phyloP scores from a whole-genome alignment of 2,888 invertebrate genomes.

The Drosophila subsilvestris region DNA sequence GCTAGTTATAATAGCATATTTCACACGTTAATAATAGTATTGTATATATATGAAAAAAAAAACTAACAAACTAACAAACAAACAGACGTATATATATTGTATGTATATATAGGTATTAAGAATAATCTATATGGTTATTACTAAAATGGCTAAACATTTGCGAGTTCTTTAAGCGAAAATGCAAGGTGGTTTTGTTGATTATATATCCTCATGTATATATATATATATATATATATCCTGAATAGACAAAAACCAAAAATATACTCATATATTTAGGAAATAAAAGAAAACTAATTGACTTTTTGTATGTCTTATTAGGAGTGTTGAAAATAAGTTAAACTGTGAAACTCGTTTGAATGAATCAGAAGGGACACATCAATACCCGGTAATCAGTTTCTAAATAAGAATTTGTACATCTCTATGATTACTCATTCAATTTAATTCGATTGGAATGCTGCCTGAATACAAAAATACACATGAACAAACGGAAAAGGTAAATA shows the following conservation, averaged over 20 bases:
- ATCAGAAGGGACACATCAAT: too few relatives aligned
- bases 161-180: neutral
- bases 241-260: neutral
- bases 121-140: slow-evolving; percentile 17
- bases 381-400: neutral
- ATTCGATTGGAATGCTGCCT: neutral
- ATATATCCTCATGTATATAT: neutral
- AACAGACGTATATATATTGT: slow-evolving; percentile 28
- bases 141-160: neutral
- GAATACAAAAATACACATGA: neutral
- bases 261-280: neutral
- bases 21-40: slow-evolving; percentile 19
- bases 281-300: neutral
- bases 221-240: neutral
- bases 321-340: neutral
- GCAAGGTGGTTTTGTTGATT: neutral
- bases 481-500: too few relatives aligned
- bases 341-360: neutral
- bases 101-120: slow-evolving; percentile 20
- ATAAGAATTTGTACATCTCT: neutral
- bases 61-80: too few relatives aligned
- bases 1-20: slow-evolving; percentile 44
- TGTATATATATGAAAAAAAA: slow-evolving; percentile 20
- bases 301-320: neutral
- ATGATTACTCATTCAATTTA: neutral